These are phyloP conservation scores for Zaprionus inermis DNA, from an alignment of 1,140 invertebrate species.

Conservation along the genomic window DNA sequence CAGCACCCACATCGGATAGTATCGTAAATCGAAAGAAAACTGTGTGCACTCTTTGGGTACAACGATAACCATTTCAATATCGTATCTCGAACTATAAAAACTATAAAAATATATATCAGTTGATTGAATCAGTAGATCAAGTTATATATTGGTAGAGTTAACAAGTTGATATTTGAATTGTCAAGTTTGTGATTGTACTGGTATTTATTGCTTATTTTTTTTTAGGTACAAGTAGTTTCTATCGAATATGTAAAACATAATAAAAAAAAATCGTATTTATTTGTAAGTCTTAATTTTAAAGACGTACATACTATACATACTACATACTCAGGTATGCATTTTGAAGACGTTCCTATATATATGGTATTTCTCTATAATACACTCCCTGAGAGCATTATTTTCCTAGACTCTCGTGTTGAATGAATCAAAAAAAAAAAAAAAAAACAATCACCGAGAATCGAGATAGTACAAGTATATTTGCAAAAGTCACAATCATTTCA, in stretches of 20 bases:
- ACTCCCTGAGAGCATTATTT: not conserved
- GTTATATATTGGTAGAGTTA: constrained; percentile 40
- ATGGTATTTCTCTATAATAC: not conserved
- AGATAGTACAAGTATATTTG: constrained; percentile 16
- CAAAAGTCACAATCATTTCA: constrained; percentile 15
- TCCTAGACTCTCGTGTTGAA: not conserved
- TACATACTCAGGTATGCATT: constrained; percentile 6
- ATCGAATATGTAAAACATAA: constrained; percentile 10
- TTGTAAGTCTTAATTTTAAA: constrained; percentile 19
- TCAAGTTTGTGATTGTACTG: constrained; percentile 42
- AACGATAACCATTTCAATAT: constrained; percentile 10
- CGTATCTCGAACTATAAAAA: constrained; percentile 14
- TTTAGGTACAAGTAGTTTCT: constrained; percentile 31
- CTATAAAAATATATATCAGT: constrained; percentile 24
- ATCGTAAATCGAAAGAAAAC: constrained; percentile 9
- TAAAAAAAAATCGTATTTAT: constrained; percentile 13
- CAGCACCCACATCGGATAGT: constrained; percentile 17
- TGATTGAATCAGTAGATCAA: constrained; percentile 31
- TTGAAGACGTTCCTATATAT: not conserved
- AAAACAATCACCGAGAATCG: not conserved
- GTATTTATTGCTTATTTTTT: constrained; percentile 33
- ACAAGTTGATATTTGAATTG: constrained; percentile 36
- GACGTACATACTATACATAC: constrained; percentile 8
- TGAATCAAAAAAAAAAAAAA: not conserved
- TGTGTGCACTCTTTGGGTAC: constrained; percentile 30